A percentile compares a stretch with the other conserved stretches of the same genome.
phyloP scores from a whole-genome alignment of 2,113 vertebrate species.

The Oryzias javanicus region DNA sequence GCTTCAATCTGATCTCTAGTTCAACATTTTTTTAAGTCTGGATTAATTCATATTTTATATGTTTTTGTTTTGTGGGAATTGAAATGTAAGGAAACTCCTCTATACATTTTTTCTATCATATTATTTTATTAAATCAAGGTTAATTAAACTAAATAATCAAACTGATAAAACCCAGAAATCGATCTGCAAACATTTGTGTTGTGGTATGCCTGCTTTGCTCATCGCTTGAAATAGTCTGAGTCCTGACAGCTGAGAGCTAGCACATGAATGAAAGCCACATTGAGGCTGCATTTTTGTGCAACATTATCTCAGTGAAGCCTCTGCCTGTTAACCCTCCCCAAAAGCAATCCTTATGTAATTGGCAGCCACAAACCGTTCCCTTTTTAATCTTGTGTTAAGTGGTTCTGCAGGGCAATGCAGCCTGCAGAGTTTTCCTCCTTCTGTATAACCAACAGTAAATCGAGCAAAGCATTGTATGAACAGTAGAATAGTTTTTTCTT shows the following conservation, averaged over 20 bases:
- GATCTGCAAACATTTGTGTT: not conserved
- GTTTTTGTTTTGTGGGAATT: too few species aligned
- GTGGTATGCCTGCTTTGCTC: too few species aligned
- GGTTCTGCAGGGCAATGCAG: conserved; percentile 39
- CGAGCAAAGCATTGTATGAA: conserved; percentile 32
- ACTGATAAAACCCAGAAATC: too few species aligned
- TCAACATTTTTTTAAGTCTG: too few species aligned
- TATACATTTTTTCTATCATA: too few species aligned
- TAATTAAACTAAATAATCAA: too few species aligned
- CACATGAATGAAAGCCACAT: conserved; percentile 16
- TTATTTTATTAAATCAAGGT: too few species aligned
- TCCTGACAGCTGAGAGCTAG: conserved; percentile 6
- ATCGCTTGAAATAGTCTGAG: conserved; percentile 16
- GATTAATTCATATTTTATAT: too few species aligned
- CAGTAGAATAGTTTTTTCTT: not conserved
- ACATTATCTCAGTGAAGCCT: conserved; percentile 44
- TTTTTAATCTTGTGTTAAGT: conserved; percentile 54
- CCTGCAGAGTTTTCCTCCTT: conserved; percentile 26
- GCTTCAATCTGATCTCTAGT: too few species aligned
- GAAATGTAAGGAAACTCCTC: too few species aligned
- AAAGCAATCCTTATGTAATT: conserved; percentile 57
- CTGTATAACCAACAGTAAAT: conserved; percentile 28
- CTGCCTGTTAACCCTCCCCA: conserved; percentile 46
- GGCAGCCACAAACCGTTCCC: conserved; percentile 31
- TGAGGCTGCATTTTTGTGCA: conserved; percentile 35